A percentile compares a stretch with the other conserved stretches of the same genome.
These are phyloP conservation scores for Acleris literana DNA, from an alignment of 2,888 invertebrate species.

Conservation along the genomic window DNA sequence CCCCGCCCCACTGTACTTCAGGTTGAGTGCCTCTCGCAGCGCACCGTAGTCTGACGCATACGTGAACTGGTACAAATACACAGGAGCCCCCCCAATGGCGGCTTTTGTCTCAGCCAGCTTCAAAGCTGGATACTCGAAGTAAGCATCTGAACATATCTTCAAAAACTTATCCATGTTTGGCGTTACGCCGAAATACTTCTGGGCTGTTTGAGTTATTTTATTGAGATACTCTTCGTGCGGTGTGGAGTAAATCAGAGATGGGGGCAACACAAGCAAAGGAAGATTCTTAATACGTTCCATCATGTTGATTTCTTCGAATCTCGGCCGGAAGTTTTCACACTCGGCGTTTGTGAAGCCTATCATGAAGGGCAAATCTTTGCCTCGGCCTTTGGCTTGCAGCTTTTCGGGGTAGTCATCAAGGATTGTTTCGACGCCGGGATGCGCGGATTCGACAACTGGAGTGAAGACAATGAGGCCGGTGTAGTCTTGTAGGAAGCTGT, in stretches of 20 bases:
- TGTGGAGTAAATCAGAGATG: conserved; percentile 49
- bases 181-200: conserved; percentile 56
- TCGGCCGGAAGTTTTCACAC: conserved; percentile 62
- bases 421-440: conserved; percentile 61
- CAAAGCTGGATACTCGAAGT: conserved; percentile 64
- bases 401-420: conserved; percentile 65
- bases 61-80: conserved; percentile 81
- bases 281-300: conserved; percentile 48
- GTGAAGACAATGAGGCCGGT: conserved; percentile 61
- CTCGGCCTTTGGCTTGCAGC: conserved; percentile 57
- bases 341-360: conserved; percentile 67
- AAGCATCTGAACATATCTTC: conserved; percentile 57
- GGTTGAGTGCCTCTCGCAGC: conserved; percentile 63
- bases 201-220: conserved; percentile 47
- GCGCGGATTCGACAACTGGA: conserved; percentile 64
- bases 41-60: conserved; percentile 76
- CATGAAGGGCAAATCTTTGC: conserved; percentile 62
- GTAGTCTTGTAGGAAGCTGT: conserved; percentile 53
- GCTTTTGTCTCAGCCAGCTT: conserved; percentile 53
- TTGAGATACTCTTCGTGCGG: conserved; percentile 43
- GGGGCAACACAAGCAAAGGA: conserved; percentile 53
- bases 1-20: conserved; percentile 77
- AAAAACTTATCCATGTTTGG: conserved; percentile 56
- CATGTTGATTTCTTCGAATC: conserved; percentile 58
- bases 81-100: conserved; percentile 59